Evolutionary conservation across 2,113 vertebrate genomes (phyloP), one percentile per base, ranked within the genome.

Genomic region (Gnathonemus echidnorhynchus): DNA sequence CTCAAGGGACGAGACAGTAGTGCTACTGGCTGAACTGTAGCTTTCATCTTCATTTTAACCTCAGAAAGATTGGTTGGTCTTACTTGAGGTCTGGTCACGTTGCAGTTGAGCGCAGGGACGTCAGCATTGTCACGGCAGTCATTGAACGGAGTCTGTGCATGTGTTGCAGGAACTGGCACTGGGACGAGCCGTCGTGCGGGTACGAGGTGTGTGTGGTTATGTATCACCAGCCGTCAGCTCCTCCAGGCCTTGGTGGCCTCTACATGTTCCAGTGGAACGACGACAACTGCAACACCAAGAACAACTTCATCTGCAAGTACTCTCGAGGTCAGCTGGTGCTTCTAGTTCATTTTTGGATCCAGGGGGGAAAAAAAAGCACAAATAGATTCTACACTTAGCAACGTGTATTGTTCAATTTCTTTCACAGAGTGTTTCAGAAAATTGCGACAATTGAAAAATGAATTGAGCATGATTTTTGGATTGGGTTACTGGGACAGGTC

Each of bases 301-400:
- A 99, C 93, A 99, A 99, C 94, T 99, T 99, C 93, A 98, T 99
- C 94, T 99, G 98, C 96, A 99, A 99, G 93, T 99, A 99, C 86
- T 94, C 96, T 1, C 92, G 95, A 91, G 98, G 98, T 99, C 94
- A 94, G 0, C 4, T 45, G 8, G 80, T 80, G 24, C 0, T 11
- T 7, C 88, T 31, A 42, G 80, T 49, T 90, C 52, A 70, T 2
- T 48, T 48, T 11, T 45, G 3, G 39, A n/a, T 27, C 39, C 19
- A 19, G 49, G 11, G 49, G 50, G 77, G 45, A 0, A 11, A 1
- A 48, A 48, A 24, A 84, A 45, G 35, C 17, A 19, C 35, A 80
- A 70, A 70, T 7, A 42, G 35, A 42, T 80, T 42, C 17, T 6
- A 42, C 35, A 42, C 31, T 42, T 42, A 19, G 70, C 70, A 8